Conservation (phyloP, 2,797 vertebrate species). For the Carduelis carduelis region DNA sequence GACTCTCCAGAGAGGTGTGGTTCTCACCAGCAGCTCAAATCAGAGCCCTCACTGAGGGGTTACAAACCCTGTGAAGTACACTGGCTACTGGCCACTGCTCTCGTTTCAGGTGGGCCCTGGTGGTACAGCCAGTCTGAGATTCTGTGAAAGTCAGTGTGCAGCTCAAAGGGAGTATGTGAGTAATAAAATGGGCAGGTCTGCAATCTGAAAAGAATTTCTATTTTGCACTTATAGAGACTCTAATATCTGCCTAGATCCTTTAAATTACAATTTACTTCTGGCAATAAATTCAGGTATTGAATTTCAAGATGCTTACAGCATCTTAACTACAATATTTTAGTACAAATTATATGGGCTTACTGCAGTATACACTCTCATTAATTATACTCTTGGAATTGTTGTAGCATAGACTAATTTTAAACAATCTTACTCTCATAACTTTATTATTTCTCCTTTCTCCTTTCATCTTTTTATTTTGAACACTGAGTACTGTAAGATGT, state of each 20-base stretch:
- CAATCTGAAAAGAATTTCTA: background rate
- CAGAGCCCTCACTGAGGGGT: background rate
- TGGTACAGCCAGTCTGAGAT: too few species aligned
- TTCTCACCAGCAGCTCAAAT: background rate
- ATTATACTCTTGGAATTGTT: background rate
- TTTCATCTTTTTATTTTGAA: background rate
- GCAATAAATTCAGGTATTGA: background rate
- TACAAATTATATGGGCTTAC: background rate
- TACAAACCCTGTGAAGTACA: background rate
- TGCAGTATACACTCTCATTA: background rate
- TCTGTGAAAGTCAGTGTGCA: too few species aligned
- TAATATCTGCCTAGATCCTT: background rate
- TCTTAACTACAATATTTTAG: background rate
- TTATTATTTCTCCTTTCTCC: background rate
- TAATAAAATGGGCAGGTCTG: background rate
- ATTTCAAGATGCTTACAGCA: background rate
- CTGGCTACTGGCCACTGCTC: background rate
- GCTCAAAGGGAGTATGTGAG: background rate
- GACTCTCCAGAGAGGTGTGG: background rate
- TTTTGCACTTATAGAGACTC: background rate
- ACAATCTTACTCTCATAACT: background rate
- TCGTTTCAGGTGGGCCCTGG: fast-evolving
- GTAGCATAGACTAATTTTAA: background rate
- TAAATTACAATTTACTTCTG: background rate
- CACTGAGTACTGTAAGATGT: fast-evolving